Conservation (phyloP, 2,113 vertebrate species). For the Pelobates fuscus region DNA sequence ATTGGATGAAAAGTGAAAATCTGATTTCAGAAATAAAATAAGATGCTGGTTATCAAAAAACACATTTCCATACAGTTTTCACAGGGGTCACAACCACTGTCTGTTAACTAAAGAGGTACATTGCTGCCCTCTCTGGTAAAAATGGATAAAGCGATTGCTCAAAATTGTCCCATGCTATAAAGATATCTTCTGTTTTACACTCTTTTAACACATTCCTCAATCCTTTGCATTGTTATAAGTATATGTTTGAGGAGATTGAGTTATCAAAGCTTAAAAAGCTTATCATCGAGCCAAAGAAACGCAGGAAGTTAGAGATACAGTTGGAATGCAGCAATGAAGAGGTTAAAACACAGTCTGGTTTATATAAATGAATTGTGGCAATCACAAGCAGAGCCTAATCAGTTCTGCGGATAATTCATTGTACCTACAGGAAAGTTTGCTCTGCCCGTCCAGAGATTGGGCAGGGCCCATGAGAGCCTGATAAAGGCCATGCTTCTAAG, state of each 20-base stretch:
- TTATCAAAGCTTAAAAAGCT: slow-evolving; percentile 6
- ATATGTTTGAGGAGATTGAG: background rate
- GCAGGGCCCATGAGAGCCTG: slow-evolving; percentile 25
- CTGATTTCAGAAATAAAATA: background rate
- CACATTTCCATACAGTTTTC: background rate
- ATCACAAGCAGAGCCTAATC: slow-evolving; percentile 16
- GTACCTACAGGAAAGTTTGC: slow-evolving; percentile 34
- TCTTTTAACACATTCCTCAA: background rate
- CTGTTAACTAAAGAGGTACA: background rate
- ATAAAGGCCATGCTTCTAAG: slow-evolving; percentile 26
- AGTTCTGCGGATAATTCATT: background rate
- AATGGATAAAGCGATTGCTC: background rate
- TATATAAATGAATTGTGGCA: slow-evolving; percentile 18
- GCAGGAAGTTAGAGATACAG: slow-evolving; percentile 20
- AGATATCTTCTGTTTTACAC: background rate
- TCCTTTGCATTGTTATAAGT: background rate
- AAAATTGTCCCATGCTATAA: background rate
- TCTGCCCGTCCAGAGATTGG: slow-evolving; percentile 23
- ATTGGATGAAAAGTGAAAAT: background rate
- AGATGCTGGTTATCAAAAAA: background rate
- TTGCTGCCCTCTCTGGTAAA: slow-evolving; percentile 41
- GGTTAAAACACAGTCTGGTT: slow-evolving; percentile 36
- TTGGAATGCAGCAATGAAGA: slow-evolving; percentile 11
- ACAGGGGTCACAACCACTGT: background rate
- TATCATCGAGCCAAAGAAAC: slow-evolving; percentile 23